A percentile compares a stretch with the other conserved stretches of the same genome.
These are phyloP conservation scores for Zele albiditarsus DNA, from an alignment of 2,888 invertebrate genomes.

Conservation along the genomic window DNA sequence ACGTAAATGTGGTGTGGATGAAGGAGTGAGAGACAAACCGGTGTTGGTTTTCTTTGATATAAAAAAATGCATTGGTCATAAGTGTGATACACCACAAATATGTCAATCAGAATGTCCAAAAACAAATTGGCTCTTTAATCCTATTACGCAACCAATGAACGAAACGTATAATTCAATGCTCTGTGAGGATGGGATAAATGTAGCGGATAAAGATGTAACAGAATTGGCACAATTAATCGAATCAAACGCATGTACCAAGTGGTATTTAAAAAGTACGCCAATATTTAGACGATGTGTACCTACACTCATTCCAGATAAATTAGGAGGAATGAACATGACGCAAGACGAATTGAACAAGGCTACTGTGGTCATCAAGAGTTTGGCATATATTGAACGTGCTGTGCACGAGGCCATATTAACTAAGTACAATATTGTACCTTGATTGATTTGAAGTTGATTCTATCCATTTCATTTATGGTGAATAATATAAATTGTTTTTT, in stretches of 20 bases:
- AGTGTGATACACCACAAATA: constrained; percentile 89
- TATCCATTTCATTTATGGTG: background rate
- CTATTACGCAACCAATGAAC: constrained; percentile 42
- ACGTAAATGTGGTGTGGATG: constrained; percentile 85
- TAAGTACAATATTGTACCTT: constrained; percentile 51
- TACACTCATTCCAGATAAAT: constrained; percentile 54
- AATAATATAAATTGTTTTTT: background rate
- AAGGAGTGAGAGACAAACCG: constrained; percentile 78
- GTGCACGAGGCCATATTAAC: constrained; percentile 53
- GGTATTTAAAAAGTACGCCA: constrained; percentile 80
- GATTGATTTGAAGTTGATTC: background rate
- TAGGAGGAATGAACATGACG: constrained; percentile 60
- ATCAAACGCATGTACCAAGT: constrained; percentile 80
- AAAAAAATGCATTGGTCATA: constrained; percentile 83
- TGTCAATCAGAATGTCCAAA: constrained; percentile 85
- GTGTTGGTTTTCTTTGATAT: constrained; percentile 90
- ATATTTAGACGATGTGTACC: constrained; percentile 77
- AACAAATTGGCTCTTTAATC: constrained; percentile 67
- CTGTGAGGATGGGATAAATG: constrained; percentile 76
- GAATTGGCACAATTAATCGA: constrained; percentile 74
- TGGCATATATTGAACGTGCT: constrained; percentile 74
- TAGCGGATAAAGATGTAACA: constrained; percentile 64
- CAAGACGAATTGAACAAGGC: constrained; percentile 71
- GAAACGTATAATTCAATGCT: constrained; percentile 76
- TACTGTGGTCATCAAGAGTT: constrained; percentile 72